A percentile compares a stretch with the other conserved stretches of the same genome.
These are phyloP conservation scores for Strix aluco DNA, from an alignment of 2,113 vertebrate species.

Conservation along the genomic window DNA sequence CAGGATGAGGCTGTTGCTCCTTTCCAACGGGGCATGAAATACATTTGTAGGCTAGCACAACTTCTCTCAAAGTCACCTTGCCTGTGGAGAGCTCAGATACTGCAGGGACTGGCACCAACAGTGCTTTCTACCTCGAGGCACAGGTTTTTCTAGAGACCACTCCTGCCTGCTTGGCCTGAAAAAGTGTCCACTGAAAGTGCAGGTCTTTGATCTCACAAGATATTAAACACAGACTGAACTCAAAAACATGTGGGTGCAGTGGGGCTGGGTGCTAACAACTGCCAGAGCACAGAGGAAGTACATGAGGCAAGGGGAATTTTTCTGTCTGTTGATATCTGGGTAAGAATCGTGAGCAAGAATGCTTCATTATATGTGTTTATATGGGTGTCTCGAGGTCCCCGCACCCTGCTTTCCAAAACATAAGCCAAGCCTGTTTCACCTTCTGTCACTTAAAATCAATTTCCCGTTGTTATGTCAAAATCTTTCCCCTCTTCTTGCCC, in stretches of 20 bases:
- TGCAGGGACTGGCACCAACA: neutral
- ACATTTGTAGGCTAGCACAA: neutral
- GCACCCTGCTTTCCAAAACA: neutral
- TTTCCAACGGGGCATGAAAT: neutral
- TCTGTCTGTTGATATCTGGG: neutral
- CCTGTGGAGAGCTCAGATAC: neutral
- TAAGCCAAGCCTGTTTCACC: neutral
- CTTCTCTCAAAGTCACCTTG: neutral
- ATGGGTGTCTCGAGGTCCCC: neutral
- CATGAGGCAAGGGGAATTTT: neutral
- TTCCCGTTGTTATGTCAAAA: neutral
- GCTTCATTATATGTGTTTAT: neutral
- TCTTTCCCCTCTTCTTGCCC: neutral
- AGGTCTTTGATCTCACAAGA: neutral
- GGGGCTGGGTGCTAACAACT: neutral
- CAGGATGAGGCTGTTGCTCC: neutral
- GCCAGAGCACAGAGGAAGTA: neutral
- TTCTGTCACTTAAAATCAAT: neutral
- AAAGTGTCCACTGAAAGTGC: neutral
- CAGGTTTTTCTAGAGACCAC: neutral
- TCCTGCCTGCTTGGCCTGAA: neutral
- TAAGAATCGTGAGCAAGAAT: neutral
- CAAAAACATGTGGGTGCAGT: neutral
- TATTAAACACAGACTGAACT: neutral
- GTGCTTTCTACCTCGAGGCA: neutral